phyloP scores from a whole-genome alignment of 2,113 vertebrate species.

The Eublepharis macularius region DNA sequence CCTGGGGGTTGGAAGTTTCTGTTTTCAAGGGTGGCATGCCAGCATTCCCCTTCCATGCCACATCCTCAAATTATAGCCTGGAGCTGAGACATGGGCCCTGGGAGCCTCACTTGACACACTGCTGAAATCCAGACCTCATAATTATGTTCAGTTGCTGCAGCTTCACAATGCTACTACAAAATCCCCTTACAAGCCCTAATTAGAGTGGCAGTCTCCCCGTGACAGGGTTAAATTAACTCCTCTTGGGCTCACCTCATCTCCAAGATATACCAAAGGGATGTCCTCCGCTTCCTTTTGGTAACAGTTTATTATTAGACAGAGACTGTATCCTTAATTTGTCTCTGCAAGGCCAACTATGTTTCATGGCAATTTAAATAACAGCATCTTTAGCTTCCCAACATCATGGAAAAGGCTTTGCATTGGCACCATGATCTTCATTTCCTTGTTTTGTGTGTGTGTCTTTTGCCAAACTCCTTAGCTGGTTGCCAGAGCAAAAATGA shows the following conservation, averaged over 20 bases:
- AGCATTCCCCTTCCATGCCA: neutral
- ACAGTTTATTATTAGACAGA: neutral
- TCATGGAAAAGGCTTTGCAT: neutral
- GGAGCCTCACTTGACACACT: neutral
- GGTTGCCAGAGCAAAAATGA: neutral
- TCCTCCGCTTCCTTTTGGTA: neutral
- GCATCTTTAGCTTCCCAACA: neutral
- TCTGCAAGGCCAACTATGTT: neutral
- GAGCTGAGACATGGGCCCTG: neutral
- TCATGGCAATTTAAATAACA: neutral
- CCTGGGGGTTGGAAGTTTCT: neutral
- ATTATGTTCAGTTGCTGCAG: neutral
- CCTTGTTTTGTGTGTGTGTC: neutral
- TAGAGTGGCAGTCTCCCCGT: neutral
- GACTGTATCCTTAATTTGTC: neutral
- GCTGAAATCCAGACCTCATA: neutral
- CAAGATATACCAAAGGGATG: neutral
- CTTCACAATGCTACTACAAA: neutral
- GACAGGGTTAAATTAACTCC: slow-evolving; percentile 23
- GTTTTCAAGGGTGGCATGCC: neutral
- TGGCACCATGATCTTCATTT: neutral
- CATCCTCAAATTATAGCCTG: neutral
- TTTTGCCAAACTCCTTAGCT: too few relatives aligned
- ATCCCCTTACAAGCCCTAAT: neutral
- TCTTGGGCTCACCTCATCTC: neutral